Base-by-base conservation (phyloP, 1,140 invertebrate genomes). In the Caenorhabditis latens region DNA sequence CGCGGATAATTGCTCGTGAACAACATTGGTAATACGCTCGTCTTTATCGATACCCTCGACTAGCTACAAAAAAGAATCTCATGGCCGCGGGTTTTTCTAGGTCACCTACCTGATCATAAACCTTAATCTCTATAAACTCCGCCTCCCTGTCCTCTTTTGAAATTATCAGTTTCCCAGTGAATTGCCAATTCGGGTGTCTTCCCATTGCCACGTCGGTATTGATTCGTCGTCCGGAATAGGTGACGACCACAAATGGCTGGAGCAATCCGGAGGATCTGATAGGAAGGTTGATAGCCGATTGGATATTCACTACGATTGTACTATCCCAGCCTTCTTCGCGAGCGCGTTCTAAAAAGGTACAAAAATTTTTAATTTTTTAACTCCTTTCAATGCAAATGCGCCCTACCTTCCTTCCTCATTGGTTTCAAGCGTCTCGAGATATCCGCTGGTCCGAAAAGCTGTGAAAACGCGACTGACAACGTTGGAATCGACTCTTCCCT, bases 371-470 rank as follows among this genome's bases (percentile, higher is more conserved):
- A 53, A 32, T 32, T 32, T 32, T 32, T 32, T 2, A 2, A 32
- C 0, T n/a, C n/a, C n/a, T n/a, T n/a, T n/a, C n/a, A 2, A 32
- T 32, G 32, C 50, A 53, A 53, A 11, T 8, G 9, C 50, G 50
- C 9, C 11, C 50, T 53, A 50, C 57, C 57, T 16, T 84, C 84
- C 14, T 84, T 84, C 46, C 84, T 84, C 84, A 84, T 84, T 7
- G 84, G 84, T 50, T 84, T 84, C 42, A 84, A 67, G 19, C 61
- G 65, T 50, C 84, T 61, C 5, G 84, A 84, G 3, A 84, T 55
- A 65, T 84, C 84, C 2, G 84, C 84, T 19, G 84, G 84, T 65
- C 84, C 84, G 24, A 84, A 84, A 13, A 84, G 61, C 19, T 50
- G 46, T 3, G 57, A 43, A 84, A 84, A 65, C 4, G 84, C 84